These are phyloP conservation scores for Dipodomys merriami DNA, from an alignment of 2,113 vertebrate genomes.

Conservation along the genomic window DNA sequence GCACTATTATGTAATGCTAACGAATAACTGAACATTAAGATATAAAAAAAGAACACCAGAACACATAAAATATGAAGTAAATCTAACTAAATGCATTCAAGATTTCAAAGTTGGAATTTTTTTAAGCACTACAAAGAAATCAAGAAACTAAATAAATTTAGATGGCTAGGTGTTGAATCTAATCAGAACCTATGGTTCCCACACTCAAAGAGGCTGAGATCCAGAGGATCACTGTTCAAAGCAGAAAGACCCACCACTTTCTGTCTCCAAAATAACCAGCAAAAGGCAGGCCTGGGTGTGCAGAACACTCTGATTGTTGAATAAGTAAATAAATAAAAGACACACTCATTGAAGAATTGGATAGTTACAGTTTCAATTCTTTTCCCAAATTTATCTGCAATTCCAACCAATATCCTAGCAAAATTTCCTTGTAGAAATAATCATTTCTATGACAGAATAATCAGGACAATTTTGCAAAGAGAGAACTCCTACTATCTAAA, in stretches of 20 bases:
- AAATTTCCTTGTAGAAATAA: conserved; percentile 20
- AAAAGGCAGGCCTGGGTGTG: no score
- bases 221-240: no score
- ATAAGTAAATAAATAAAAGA: no score
- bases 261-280: no score
- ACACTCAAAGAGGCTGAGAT: no score
- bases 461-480: not conserved
- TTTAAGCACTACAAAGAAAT: conserved; percentile 1
- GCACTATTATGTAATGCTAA: not conserved
- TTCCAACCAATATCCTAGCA: not conserved
- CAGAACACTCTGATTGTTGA: no score
- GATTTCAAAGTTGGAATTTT: not conserved
- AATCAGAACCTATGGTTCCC: no score
- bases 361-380: not conserved
- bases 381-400: conserved; percentile 11
- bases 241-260: no score
- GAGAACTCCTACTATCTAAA: not conserved
- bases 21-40: not conserved
- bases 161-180: no score
- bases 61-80: conserved; percentile 36
- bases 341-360: not conserved
- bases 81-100: not conserved
- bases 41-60: not conserved
- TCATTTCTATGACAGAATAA: not conserved
- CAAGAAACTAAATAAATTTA: conserved; percentile 28